Conservation (phyloP, 2,797 vertebrate species). For the Brachymystax lenok region DNA sequence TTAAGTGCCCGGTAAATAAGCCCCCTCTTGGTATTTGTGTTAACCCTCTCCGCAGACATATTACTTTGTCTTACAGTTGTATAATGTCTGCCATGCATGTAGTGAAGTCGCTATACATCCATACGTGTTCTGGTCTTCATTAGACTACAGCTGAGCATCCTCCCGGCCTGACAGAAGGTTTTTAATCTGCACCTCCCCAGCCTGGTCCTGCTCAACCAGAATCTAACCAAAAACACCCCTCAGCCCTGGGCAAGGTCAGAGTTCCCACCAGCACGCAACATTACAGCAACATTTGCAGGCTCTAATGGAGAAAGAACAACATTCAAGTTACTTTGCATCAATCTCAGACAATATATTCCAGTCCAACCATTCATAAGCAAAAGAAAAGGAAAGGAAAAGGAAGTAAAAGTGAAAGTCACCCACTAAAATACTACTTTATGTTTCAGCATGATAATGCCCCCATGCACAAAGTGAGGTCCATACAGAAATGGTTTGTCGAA, state of each 20-base stretch:
- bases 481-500: no score
- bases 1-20: background rate
- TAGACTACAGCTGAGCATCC: constrained; percentile 75
- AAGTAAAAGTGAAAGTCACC: no score
- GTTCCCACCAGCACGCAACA: constrained; percentile 65
- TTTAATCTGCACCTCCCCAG: constrained; percentile 73
- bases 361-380: constrained; percentile 61
- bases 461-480: no score
- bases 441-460: no score
- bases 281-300: constrained; percentile 64
- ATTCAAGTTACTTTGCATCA: constrained; percentile 69
- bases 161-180: constrained; percentile 67
- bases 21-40: background rate
- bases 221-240: constrained; percentile 79
- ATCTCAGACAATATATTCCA: constrained; percentile 71
- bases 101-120: constrained; percentile 57
- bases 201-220: constrained; percentile 70
- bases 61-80: constrained; percentile 23
- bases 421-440: no score
- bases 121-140: constrained; percentile 75
- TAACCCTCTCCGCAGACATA: background rate
- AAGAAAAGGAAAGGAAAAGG: no score
- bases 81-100: constrained; percentile 59
- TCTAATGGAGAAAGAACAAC: constrained; percentile 57
- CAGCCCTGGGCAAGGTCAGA: constrained; percentile 76